Conservation (phyloP, 2,888 invertebrate species). For the Stratiomys singularior region DNA sequence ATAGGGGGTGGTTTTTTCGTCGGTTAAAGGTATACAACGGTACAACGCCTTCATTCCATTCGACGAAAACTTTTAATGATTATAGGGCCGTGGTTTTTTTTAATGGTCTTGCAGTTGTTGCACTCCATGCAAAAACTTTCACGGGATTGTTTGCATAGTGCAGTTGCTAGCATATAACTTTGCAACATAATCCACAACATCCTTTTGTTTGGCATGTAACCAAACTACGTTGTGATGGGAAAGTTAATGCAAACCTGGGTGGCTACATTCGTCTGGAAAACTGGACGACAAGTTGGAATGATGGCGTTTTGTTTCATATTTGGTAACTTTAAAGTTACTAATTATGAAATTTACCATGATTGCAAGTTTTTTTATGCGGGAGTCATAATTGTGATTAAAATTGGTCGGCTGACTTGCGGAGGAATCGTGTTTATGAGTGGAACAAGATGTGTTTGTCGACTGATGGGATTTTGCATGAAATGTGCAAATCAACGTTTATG, state of each 20-base stretch:
- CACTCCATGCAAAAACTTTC: constrained; percentile 25
- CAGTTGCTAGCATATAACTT: neutral
- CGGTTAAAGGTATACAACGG: constrained; percentile 7
- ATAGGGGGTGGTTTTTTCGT: neutral
- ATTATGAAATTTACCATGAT: constrained; percentile 33
- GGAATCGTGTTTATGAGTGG: too few relatives aligned
- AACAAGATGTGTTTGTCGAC: too few relatives aligned
- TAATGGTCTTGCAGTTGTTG: constrained; percentile 49
- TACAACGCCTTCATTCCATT: constrained; percentile 28
- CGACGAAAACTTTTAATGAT: constrained; percentile 49
- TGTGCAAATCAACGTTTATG: too few relatives aligned
- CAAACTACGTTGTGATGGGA: neutral
- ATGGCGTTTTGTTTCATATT: constrained; percentile 1
- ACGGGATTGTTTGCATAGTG: constrained; percentile 25
- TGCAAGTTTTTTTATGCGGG: neutral
- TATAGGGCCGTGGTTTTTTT: constrained; percentile 47
- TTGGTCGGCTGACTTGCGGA: neutral
- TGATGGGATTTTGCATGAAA: too few relatives aligned
- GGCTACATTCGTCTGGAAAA: neutral
- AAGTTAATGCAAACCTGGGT: constrained; percentile 19
- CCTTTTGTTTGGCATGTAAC: constrained; percentile 28
- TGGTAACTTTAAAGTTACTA: constrained; percentile 32
- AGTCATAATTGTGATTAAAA: neutral
- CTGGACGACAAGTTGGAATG: neutral
- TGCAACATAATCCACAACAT: constrained; percentile 13